phyloP scores from a whole-genome alignment of 2,888 invertebrate genomes.

The Rhingia rostrata region DNA sequence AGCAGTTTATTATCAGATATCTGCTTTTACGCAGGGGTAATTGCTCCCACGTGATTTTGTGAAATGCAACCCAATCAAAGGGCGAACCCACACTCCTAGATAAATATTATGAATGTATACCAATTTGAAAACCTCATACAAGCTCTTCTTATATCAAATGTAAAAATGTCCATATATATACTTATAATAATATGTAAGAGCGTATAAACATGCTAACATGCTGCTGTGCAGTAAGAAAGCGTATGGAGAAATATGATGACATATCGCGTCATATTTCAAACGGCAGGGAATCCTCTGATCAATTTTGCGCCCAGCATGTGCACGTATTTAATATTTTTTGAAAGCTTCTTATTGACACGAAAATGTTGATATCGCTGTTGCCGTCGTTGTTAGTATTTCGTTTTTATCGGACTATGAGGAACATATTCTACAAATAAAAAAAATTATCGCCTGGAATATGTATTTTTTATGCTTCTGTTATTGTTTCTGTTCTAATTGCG shows the following conservation, averaged over 20 bases:
- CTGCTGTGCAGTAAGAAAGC: conserved; percentile 47
- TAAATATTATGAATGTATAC: not conserved
- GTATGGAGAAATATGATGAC: conserved; percentile 82
- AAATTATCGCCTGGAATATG: no score
- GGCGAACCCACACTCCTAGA: not conserved
- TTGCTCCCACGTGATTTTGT: conserved; percentile 33
- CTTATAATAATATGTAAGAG: conserved; percentile 3
- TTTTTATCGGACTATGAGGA: conserved; percentile 27
- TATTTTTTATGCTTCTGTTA: no score
- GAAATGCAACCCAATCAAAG: conserved; percentile 27
- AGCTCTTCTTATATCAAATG: not conserved
- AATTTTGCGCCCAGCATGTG: conserved; percentile 83
- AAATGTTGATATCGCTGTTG: conserved; percentile 43
- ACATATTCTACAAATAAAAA: conserved; percentile 8
- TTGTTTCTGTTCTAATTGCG: no score
- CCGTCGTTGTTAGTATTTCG: conserved; percentile 26
- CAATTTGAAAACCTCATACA: conserved; percentile 33
- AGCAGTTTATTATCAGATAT: conserved; percentile 14
- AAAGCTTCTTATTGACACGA: conserved; percentile 55
- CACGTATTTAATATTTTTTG: conserved; percentile 61
- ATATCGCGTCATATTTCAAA: conserved; percentile 84
- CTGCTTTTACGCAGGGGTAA: conserved; percentile 30
- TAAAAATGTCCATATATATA: not conserved
- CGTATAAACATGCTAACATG: conserved; percentile 24
- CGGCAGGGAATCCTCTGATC: conserved; percentile 83